Evolutionary conservation across 2,113 vertebrate genomes (phyloP).

Genomic region (Bucco capensis): DNA sequence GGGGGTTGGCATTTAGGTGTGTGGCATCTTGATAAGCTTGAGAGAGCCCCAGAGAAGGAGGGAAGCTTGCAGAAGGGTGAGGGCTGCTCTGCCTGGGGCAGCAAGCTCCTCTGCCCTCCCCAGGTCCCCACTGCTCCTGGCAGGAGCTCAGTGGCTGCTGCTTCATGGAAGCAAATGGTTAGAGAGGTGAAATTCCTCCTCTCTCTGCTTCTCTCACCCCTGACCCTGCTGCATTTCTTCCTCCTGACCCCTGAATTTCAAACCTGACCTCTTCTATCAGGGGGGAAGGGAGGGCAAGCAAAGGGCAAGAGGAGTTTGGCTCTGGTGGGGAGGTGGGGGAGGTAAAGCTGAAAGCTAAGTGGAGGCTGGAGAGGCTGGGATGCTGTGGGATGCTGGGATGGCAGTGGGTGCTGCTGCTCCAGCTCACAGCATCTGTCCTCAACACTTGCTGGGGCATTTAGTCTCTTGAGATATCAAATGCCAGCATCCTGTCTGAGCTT

Average conservation of each 20-base stretch:
- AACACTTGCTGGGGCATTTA: accelerated
- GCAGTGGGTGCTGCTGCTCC: background rate
- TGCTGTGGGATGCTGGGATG: background rate
- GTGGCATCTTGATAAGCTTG: background rate
- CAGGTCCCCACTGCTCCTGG: background rate
- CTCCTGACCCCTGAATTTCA: conserved; percentile 60
- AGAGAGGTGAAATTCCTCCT: conserved; percentile 28
- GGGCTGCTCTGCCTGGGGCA: background rate
- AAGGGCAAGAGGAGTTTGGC: background rate
- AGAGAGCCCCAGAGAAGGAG: background rate
- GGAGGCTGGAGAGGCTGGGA: background rate
- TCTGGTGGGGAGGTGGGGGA: background rate
- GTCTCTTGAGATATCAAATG: background rate
- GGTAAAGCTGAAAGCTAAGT: background rate
- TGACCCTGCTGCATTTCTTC: conserved; percentile 57
- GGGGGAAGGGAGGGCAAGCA: background rate
- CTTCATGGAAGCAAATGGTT: background rate
- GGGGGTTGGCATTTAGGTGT: background rate
- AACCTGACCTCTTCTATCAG: background rate
- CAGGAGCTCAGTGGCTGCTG: background rate
- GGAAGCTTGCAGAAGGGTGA: background rate
- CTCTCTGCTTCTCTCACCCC: conserved; percentile 23
- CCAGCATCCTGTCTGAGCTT: background rate
- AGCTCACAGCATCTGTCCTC: background rate
- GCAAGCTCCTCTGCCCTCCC: background rate